Percentiles rank a stretch among this genome's conserved stretches.
Conservation (phyloP, 2,113 vertebrate genomes). For the Eublepharis macularius region DNA sequence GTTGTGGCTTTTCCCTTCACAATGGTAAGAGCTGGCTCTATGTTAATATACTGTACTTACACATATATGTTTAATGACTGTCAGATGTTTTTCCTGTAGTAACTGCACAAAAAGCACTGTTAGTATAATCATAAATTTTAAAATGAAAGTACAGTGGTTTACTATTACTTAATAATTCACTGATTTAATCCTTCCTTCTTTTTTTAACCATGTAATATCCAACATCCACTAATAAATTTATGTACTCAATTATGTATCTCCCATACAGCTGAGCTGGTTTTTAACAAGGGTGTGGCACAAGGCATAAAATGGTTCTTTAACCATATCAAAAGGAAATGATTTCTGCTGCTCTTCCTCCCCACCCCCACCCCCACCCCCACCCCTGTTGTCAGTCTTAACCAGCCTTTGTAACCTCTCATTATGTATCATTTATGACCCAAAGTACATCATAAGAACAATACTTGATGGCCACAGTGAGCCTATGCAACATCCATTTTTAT, state of each 20-base stretch:
- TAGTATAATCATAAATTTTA: constrained; percentile 17
- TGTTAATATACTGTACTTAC: not conserved
- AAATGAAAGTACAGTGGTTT: not conserved
- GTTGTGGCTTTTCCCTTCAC: not conserved
- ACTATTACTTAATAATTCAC: constrained; percentile 5
- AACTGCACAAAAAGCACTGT: not conserved
- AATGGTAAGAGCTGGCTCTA: not conserved
- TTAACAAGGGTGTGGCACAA: constrained; percentile 14
- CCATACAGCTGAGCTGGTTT: not conserved
- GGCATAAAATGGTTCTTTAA: not conserved
- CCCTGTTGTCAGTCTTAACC: not conserved
- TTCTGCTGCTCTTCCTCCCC: not conserved
- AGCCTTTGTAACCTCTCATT: constrained; percentile 22
- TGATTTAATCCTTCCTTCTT: constrained; percentile 29
- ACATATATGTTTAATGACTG: not conserved
- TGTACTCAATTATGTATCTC: constrained; percentile 3
- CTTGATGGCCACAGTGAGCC: not conserved
- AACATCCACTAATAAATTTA: constrained; percentile 1
- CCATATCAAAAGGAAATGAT: not conserved
- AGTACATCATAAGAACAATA: not conserved
- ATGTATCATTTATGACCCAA: constrained; percentile 13
- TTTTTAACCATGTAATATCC: not conserved
- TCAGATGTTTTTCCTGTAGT: constrained; percentile 31
- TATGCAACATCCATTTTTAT: constrained; percentile 43
- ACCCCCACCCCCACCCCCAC: too few relatives aligned